These are phyloP conservation scores for Labeo calbasu DNA, from an alignment of 2,797 vertebrate genomes.

Conservation along the genomic window DNA sequence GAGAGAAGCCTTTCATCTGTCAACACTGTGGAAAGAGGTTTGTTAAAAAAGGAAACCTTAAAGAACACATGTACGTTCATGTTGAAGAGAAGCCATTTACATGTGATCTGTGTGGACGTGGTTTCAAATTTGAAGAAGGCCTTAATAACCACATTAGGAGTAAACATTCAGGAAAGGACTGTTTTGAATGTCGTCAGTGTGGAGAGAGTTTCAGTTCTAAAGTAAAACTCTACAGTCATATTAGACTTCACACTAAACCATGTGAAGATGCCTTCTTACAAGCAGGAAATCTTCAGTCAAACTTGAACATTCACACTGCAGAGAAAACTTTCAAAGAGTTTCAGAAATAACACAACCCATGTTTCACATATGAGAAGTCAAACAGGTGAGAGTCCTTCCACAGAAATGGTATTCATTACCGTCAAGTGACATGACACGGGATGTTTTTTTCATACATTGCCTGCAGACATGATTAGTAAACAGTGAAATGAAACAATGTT, in stretches of 20 bases:
- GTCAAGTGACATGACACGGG: no score
- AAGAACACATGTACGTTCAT: not conserved
- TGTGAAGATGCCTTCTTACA: not conserved
- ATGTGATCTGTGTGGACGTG: not conserved
- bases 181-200: not conserved
- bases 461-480: no score
- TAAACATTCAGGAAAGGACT: not conserved
- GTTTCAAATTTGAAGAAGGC: not conserved
- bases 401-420: no score
- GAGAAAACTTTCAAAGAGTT: no score
- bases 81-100: not conserved
- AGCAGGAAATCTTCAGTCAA: not conserved
- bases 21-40: not conserved
- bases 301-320: not conserved
- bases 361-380: no score
- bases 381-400: no score
- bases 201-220: not conserved
- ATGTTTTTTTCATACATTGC: no score
- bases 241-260: not conserved
- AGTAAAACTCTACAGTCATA: not conserved
- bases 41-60: not conserved
- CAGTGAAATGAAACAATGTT: no score
- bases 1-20: not conserved
- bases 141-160: not conserved
- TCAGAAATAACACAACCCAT: no score